Conservation (phyloP, 2,888 invertebrate species). For the Byasa hedistus region DNA sequence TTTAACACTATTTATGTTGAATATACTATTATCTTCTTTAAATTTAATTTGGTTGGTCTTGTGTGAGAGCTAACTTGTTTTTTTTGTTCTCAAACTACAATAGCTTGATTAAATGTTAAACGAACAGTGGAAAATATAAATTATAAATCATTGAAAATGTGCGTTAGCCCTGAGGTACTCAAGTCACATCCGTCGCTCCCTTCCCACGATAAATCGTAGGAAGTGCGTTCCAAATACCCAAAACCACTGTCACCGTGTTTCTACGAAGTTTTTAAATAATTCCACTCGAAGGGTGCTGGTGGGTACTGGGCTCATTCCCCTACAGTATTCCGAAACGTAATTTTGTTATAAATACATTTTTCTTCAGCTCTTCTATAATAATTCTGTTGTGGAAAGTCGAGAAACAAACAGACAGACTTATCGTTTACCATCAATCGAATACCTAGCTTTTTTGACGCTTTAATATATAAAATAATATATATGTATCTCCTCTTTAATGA, state of each 20-base stretch:
- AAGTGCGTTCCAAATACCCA: slow-evolving; percentile 51
- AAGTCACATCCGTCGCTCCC: slow-evolving; percentile 44
- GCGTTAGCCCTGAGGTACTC: slow-evolving; percentile 33
- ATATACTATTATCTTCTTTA: background rate
- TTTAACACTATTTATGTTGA: no score
- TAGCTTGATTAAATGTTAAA: no score
- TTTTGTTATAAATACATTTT: background rate
- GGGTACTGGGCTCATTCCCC: slow-evolving; percentile 25
- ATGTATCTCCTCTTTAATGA: no score
- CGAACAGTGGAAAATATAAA: background rate
- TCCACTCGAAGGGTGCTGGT: slow-evolving; percentile 30
- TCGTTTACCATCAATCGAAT: no score
- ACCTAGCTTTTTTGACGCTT: no score
- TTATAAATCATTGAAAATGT: slow-evolving; percentile 30
- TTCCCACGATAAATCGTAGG: slow-evolving; percentile 62
- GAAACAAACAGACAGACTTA: no score
- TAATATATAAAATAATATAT: no score
- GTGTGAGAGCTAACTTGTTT: no score
- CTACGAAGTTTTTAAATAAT: slow-evolving; percentile 41
- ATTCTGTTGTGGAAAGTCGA: no score
- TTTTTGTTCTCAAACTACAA: no score
- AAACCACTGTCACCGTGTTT: slow-evolving; percentile 40
- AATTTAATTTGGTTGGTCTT: background rate
- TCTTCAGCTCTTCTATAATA: background rate
- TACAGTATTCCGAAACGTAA: background rate